A percentile compares a stretch with the other conserved stretches of the same genome.
Evolutionary conservation across 2,797 vertebrate genomes (phyloP).

Genomic region (Threskiornis aethiopicus): DNA sequence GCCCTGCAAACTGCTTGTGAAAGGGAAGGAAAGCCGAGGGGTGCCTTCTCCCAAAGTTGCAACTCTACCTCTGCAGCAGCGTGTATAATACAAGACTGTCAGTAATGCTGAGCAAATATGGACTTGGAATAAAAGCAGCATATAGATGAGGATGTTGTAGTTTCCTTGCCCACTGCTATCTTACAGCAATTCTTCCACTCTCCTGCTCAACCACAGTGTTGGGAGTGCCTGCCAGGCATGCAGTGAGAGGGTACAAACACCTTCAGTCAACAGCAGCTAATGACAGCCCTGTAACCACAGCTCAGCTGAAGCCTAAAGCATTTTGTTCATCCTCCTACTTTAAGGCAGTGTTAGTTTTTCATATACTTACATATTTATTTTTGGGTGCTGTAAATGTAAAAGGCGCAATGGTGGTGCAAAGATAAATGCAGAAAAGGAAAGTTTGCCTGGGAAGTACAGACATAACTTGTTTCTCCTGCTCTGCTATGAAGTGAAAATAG

Average conservation of each 20-base stretch:
- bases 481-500: background rate
- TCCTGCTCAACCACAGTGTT: background rate
- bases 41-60: background rate
- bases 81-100: background rate
- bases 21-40: background rate
- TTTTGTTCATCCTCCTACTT: background rate
- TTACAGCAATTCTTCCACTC: background rate
- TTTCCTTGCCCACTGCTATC: background rate
- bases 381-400: background rate
- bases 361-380: background rate
- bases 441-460: background rate
- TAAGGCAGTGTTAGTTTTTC: background rate
- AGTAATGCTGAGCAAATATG: background rate
- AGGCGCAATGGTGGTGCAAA: background rate
- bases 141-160: background rate
- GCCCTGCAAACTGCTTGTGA: rapidly evolving
- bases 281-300: background rate
- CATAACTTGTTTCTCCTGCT: background rate
- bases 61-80: background rate
- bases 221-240: background rate
- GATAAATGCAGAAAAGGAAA: background rate
- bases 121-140: background rate
- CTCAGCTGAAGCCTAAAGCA: background rate
- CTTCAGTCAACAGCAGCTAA: background rate
- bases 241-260: background rate